Percentiles rank a stretch among this genome's conserved stretches.
phyloP scores from a whole-genome alignment of 2,797 vertebrate species.

The Danio choprae region DNA sequence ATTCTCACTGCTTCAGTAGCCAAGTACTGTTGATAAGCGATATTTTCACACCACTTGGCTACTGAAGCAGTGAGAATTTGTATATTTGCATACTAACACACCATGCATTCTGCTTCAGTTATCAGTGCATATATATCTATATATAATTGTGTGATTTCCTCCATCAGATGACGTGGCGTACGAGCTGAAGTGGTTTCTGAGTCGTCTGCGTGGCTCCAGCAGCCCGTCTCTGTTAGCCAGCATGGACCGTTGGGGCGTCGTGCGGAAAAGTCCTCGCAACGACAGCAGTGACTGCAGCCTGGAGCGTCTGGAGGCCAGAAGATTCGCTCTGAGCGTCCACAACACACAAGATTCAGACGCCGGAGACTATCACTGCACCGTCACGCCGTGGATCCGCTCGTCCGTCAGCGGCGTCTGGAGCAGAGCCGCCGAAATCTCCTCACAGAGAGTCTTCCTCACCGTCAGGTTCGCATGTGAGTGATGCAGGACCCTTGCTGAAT shows the following conservation, averaged over 20 bases:
- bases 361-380: constrained; percentile 88
- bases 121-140: too few species aligned
- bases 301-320: constrained; percentile 80
- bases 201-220: constrained; percentile 74
- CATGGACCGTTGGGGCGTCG: constrained; percentile 84
- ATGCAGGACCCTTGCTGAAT: neutral
- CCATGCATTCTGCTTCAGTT: neutral
- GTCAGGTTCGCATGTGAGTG: constrained; percentile 91
- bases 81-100: too few species aligned
- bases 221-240: constrained; percentile 75
- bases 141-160: neutral
- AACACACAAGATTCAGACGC: constrained; percentile 88
- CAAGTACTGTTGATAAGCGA: too few species aligned
- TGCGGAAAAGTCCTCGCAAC: constrained; percentile 80
- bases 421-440: constrained; percentile 80
- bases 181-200: constrained; percentile 89
- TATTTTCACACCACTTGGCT: too few species aligned
- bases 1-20: too few species aligned
- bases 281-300: constrained; percentile 88
- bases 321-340: constrained; percentile 84
- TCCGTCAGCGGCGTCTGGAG: constrained; percentile 84
- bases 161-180: constrained; percentile 85
- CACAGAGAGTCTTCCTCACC: constrained; percentile 83
- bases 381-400: constrained; percentile 90
- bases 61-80: too few species aligned